Base-by-base conservation (phyloP, 2,797 vertebrate genomes). In the Neosalanx taihuensis region DNA sequence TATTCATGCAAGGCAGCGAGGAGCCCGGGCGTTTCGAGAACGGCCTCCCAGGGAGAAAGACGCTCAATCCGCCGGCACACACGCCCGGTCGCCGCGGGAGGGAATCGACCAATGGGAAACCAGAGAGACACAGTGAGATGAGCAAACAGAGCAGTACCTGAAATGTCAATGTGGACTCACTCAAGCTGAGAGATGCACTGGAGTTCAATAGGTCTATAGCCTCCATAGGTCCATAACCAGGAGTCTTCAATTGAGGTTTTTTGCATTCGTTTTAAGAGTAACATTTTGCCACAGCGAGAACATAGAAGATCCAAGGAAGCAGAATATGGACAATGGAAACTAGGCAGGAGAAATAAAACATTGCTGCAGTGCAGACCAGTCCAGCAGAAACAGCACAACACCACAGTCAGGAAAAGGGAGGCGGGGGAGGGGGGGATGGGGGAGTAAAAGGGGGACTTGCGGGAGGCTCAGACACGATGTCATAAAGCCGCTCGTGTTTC, bases 1-100 rank as follows among this genome's bases (percentile, higher is more conserved):
- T 95, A 95, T 92, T 94, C 92, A 95, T 93, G 93, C 93, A 95
- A 91, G 92, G 18, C 51, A n/a, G 51, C 91, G 92, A 90, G 91
- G 91, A 83, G 86, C 82, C 83, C 83, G 83, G 79, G 84, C 85
- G 87, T 92, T 85, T 88, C 23, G 90, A 89, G 89, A 92, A 92
- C 67, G 37, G 90, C 82, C 88, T 84, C 86, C 73, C 83, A 87
- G 89, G 87, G 89, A 92, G 89, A 84, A 88, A 84, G 88, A 90
- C 82, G 89, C 90, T 92, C 92, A 91, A 91, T 92, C 94, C 90
- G 90, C 90, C 82, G 91, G 87, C 80, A 89, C 91, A 91, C 77
- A 29, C 92, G 92, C 89, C 89, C 37, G 87, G 88, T 87, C 85
- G 89, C 87, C 89, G 88, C 90, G 85, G 89, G 81, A 87, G 83